phyloP scores from a whole-genome alignment of 2,888 invertebrate species.

The Frankliniella fusca region DNA sequence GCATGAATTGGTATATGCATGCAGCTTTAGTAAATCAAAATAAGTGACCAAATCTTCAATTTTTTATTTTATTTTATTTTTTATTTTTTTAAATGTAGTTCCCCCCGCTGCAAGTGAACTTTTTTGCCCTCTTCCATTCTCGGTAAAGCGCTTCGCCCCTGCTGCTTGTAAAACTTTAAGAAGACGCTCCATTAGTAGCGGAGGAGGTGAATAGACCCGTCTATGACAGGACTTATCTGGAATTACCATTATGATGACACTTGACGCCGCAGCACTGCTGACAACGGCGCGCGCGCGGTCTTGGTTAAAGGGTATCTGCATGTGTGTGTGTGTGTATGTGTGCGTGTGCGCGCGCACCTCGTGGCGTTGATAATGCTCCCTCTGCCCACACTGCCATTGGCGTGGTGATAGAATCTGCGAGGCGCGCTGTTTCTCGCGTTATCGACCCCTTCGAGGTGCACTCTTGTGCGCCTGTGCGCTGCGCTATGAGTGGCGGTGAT shows the following conservation, averaged over 20 bases:
- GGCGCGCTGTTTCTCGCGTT: not conserved
- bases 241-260: not conserved
- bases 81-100: too few species aligned
- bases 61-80: too few species aligned
- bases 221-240: too few species aligned
- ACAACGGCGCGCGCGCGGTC: not conserved
- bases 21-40: too few species aligned
- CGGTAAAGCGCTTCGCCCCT: not conserved
- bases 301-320: not conserved
- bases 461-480: not conserved
- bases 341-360: not conserved
- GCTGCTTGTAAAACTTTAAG: not conserved
- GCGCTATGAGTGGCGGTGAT: not conserved
- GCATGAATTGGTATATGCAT: too few species aligned
- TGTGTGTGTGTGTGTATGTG: not conserved
- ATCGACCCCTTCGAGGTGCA: not conserved
- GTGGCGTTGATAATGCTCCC: not conserved
- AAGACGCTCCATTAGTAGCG: not conserved
- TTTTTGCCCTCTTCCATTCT: not conserved
- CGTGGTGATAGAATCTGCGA: not conserved
- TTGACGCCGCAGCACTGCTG: not conserved
- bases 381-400: not conserved
- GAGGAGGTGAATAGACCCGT: not conserved
- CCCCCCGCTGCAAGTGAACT: too few species aligned
- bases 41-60: too few species aligned